A percentile compares a stretch with the other conserved stretches of the same genome.
Evolutionary conservation across 2,113 vertebrate species (phyloP).

Genomic region (Epinephelus cyanopodus): DNA sequence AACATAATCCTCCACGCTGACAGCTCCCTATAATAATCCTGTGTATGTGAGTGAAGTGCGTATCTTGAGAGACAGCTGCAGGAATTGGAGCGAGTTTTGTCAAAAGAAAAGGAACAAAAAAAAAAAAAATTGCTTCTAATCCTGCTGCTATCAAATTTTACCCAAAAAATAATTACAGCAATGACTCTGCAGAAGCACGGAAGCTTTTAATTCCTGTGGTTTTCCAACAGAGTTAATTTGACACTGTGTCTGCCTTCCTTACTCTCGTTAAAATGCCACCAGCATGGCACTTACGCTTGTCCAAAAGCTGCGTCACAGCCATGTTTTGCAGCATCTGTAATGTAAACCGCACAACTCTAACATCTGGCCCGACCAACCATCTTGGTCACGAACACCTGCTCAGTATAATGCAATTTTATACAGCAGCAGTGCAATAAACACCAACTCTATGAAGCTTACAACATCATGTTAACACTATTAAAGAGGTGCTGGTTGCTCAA

Average conservation of each 20-base stretch:
- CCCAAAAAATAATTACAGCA: conserved; percentile 43
- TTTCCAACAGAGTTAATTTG: conserved; percentile 39
- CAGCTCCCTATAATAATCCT: conserved; percentile 64
- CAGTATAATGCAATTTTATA: not conserved
- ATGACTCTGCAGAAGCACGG: conserved; percentile 36
- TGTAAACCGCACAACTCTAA: conserved; percentile 5
- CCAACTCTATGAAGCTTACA: not conserved
- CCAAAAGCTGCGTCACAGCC: conserved; percentile 25
- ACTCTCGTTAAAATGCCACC: conserved; percentile 26
- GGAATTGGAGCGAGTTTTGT: conserved; percentile 44
- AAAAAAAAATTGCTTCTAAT: conserved; percentile 33
- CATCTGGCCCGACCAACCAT: conserved; percentile 25
- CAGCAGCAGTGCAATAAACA: not conserved
- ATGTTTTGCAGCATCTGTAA: conserved; percentile 45
- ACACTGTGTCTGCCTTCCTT: conserved; percentile 11
- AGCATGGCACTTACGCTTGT: conserved; percentile 1
- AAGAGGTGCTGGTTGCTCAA: conserved; percentile 7
- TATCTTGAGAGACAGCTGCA: conserved; percentile 58
- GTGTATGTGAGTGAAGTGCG: conserved; percentile 49
- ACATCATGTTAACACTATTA: not conserved
- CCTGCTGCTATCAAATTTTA: conserved; percentile 34
- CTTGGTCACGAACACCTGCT: conserved; percentile 31
- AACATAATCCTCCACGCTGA: conserved; percentile 65
- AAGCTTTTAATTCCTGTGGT: conserved; percentile 36
- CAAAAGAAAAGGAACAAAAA: conserved; percentile 17